Evolutionary conservation across 2,888 invertebrate species (phyloP), one percentile per base, ranked within the genome.

Genomic region (Venusia cambrica): DNA sequence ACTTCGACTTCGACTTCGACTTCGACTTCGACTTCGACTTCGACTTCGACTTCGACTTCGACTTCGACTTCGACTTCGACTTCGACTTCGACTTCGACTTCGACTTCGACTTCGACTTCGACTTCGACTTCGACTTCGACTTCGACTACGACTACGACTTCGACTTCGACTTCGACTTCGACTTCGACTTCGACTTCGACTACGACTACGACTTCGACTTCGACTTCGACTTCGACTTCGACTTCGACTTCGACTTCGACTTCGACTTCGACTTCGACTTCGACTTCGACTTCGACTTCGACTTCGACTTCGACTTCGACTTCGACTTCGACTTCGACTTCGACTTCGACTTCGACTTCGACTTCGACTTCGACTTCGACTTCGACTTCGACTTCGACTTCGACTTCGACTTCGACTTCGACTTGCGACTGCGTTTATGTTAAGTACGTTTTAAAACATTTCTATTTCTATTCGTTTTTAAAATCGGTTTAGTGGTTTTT

Each of bases 21-120:
- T 16, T 16, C n/a, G 16, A 16, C 16, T 2, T 16, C 5, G 16
- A 16, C 16, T 16, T 16, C n/a, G 16, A 16, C 16, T 16, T 16
- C n/a, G 16, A 16, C 16, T 16, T 16, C n/a, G 19, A 19, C 22
- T 22, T 22, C 11, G 22, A 12, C 22, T 22, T 22, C 11, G 22
- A 12, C 22, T 22, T 22, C 11, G 22, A 22, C 22, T 22, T 2
- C 12, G 22, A 9, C 22, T 22, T 6, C 12, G 22, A 9, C 22
- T 22, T 6, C 12, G 22, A 9, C 22, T 22, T 6, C 12, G 22
- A 9, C 6, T 22, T n/a, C 22, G 22, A 9, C 22, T 22, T n/a
- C 22, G 22, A 9, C 22, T 22, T n/a, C 22, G 22, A 9, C 22
- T 22, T n/a, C 22, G 22, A 9, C 22, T 22, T n/a, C 22, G 22